A percentile compares a stretch with the other conserved stretches of the same genome.
phyloP scores from a whole-genome alignment of 2,888 invertebrate species.

The Nemapogon koenigi region DNA sequence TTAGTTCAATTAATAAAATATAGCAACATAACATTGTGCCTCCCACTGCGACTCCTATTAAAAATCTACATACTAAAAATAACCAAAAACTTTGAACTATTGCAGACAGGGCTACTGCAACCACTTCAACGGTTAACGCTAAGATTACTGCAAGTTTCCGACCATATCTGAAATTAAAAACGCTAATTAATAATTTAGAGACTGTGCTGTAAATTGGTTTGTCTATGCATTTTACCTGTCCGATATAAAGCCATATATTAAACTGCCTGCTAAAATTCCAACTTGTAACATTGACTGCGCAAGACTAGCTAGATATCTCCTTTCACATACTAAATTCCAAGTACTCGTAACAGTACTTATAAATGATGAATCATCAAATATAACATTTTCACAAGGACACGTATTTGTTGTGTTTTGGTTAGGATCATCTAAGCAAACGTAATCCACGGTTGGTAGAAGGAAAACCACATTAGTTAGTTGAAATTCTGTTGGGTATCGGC shows the following conservation, averaged over 20 bases:
- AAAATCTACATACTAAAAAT: conserved; percentile 64
- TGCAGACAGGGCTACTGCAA: conserved; percentile 61
- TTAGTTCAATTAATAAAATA: conserved; percentile 68
- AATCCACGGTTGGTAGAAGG: conserved; percentile 57
- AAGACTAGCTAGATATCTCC: conserved; percentile 55
- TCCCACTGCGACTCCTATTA: conserved; percentile 67
- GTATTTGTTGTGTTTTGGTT: conserved; percentile 36
- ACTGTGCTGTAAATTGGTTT: not conserved
- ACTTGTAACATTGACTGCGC: conserved; percentile 63
- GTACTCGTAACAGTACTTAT: conserved; percentile 64
- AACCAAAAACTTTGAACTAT: conserved; percentile 64
- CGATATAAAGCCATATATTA: conserved; percentile 59
- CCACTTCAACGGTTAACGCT: conserved; percentile 59
- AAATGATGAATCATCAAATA: conserved; percentile 59
- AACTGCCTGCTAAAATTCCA: conserved; percentile 61
- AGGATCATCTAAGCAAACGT: conserved; percentile 41
- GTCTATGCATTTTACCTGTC: conserved; percentile 38
- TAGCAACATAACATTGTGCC: conserved; percentile 73
- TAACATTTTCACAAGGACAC: conserved; percentile 49
- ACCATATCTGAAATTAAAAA: conserved; percentile 60
- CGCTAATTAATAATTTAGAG: too few relatives aligned
- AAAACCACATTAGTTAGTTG: conserved; percentile 64
- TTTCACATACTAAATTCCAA: conserved; percentile 68
- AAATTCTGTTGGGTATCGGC: conserved; percentile 63
- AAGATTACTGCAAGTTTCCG: conserved; percentile 67